phyloP scores from a whole-genome alignment of 2,888 invertebrate genomes.

The Drosophila tanythrix region DNA sequence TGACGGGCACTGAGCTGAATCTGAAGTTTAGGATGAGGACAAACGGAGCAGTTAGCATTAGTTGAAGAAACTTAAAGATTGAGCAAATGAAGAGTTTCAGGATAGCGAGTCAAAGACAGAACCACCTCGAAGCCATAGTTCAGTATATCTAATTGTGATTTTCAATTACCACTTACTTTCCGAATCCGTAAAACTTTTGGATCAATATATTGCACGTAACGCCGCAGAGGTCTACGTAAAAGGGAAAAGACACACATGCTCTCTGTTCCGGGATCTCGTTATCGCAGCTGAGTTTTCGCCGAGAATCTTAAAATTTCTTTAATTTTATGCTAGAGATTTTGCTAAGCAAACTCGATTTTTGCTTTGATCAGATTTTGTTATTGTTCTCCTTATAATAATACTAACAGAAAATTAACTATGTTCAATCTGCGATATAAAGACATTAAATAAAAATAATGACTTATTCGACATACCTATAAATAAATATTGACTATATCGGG shows the following conservation, averaged over 20 bases:
- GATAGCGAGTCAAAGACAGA: slow-evolving; percentile 57
- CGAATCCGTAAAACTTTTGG: slow-evolving; percentile 64
- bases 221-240: slow-evolving; percentile 85
- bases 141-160: neutral
- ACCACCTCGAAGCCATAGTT: neutral
- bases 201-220: slow-evolving; percentile 77
- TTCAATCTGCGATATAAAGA: neutral
- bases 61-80: slow-evolving; percentile 31
- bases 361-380: too few species aligned
- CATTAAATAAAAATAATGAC: neutral
- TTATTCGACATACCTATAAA: neutral
- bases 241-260: slow-evolving; percentile 86
- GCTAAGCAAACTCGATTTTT: slow-evolving; percentile 44
- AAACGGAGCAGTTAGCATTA: neutral
- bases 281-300: slow-evolving; percentile 3
- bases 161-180: slow-evolving; percentile 74
- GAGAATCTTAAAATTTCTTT: slow-evolving; percentile 18
- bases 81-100: neutral
- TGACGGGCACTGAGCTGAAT: slow-evolving; percentile 65
- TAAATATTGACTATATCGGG: neutral
- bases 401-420: neutral
- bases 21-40: slow-evolving; percentile 35
- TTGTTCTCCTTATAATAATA: neutral
- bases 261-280: slow-evolving; percentile 11
- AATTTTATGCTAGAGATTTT: slow-evolving; percentile 19